A percentile compares a stretch with the other conserved stretches of the same genome.
Evolutionary conservation across 2,888 invertebrate genomes (phyloP).

Genomic region (Clivina fossor): DNA sequence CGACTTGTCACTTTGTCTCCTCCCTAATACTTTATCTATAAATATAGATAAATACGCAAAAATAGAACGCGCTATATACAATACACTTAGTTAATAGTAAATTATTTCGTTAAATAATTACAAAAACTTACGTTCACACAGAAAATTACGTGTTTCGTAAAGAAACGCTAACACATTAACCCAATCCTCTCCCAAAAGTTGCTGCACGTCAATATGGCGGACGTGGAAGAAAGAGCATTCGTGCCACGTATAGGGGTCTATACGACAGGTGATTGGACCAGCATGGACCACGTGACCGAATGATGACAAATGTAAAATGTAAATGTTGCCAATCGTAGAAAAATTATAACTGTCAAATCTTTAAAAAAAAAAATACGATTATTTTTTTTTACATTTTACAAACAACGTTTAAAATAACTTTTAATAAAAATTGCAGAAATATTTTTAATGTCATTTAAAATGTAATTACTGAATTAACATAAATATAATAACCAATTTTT

Average conservation of each 20-base stretch:
- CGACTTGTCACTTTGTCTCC: constrained; percentile 30
- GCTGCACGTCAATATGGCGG: constrained; percentile 84
- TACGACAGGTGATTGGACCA: constrained; percentile 43
- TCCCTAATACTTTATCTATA: constrained; percentile 28
- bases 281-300: constrained; percentile 44
- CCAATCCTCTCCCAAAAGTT: constrained; percentile 66
- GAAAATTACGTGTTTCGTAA: constrained; percentile 55
- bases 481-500: no score
- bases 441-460: no score
- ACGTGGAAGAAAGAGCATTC: constrained; percentile 72
- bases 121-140: constrained; percentile 48
- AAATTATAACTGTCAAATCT: not conserved
- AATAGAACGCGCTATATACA: constrained; percentile 2
- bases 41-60: constrained; percentile 27
- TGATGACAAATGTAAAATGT: constrained; percentile 40
- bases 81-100: constrained; percentile 16
- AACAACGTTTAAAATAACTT: no score
- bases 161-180: constrained; percentile 70
- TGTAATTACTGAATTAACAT: no score
- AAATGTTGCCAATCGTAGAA: constrained; percentile 8
- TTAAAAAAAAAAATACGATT: constrained; percentile 42
- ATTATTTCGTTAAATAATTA: constrained; percentile 10
- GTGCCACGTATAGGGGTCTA: constrained; percentile 74
- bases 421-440: no score
- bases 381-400: no score